Evolutionary conservation across 2,888 invertebrate genomes (phyloP), one percentile per base, ranked within the genome.

Genomic region (Serripes groenlandicus): DNA sequence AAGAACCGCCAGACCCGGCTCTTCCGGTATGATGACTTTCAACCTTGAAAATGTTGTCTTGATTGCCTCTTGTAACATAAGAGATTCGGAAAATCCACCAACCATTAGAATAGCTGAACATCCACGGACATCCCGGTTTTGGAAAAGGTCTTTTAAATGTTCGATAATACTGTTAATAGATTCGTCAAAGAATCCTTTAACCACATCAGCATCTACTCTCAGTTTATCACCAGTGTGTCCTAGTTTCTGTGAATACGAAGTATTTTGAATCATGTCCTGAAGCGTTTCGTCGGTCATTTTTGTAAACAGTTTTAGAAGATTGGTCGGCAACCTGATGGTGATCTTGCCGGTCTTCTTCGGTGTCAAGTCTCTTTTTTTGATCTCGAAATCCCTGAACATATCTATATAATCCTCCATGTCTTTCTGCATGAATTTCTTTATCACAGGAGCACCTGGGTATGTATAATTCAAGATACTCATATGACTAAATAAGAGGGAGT

Each of bases 61-160:
- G 0, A 87, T 72, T 1, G 78, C 78, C 35, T 78, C 54, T 52
- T 81, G 78, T 1, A 89, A 71, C 76, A 87, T 83, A 0, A 68
- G 77, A 1, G 86, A 87, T 32, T 87, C 89, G 0, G 87, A 83
- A 68, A 87, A 89, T 0, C 89, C 89, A 5, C 89, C 89, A 2
- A 89, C 89, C 85, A 89, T 83, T 18, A 89, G 34, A n/a, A 89
- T 86, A 0, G 79, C 76, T 0, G 74, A 26, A 11, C 81, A 77
- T 0, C 79, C 82, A 15, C 35, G 32, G 2, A 86, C 76, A 21
- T 74, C 73, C 15, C 60, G 54, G 32, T 85, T 35, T 11, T 60
- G 21, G 21, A 89, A 83, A 15, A 87, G 74, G 3, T 32, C 32
- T 9, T 83, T 64, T 34, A 87, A 54, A 42, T 87, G 86, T 18